These are phyloP conservation scores for Sarcoramphus papa DNA, from an alignment of 2,797 vertebrate species.

Conservation along the genomic window DNA sequence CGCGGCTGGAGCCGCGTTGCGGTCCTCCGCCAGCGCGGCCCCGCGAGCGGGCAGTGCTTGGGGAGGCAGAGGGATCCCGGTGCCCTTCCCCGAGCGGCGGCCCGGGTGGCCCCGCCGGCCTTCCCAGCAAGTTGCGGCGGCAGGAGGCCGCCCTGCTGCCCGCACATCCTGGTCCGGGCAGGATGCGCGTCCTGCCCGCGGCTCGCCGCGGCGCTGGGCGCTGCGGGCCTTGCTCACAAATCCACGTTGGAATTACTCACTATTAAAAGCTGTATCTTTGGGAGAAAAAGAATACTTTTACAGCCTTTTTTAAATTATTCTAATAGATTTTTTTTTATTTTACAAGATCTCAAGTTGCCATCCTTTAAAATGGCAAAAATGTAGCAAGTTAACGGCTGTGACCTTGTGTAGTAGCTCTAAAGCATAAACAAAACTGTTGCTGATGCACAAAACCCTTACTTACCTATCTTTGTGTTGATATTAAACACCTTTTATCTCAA, in stretches of 20 bases:
- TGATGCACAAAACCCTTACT: not conserved
- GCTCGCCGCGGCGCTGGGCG: not conserved
- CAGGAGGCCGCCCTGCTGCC: not conserved
- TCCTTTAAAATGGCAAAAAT: not conserved
- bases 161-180: not conserved
- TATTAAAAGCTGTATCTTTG: fast-evolving
- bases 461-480: not conserved
- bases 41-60: not conserved
- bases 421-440: fast-evolving
- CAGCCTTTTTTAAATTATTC: fast-evolving
- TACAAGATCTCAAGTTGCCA: too few species aligned
- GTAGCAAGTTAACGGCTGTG: not conserved
- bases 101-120: not conserved
- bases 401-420: not conserved
- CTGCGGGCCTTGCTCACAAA: not conserved
- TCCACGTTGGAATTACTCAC: fast-evolving
- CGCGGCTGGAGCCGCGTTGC: not conserved
- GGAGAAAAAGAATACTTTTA: too few species aligned
- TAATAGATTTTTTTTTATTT: not conserved
- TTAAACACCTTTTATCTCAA: not conserved
- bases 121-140: not conserved
- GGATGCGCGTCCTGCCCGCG: not conserved
- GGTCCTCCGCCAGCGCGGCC: not conserved
- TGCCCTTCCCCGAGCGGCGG: not conserved
- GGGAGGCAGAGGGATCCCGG: too few species aligned